Base-by-base conservation (phyloP, 2,888 invertebrate genomes). In the Latheticus oryzae region DNA sequence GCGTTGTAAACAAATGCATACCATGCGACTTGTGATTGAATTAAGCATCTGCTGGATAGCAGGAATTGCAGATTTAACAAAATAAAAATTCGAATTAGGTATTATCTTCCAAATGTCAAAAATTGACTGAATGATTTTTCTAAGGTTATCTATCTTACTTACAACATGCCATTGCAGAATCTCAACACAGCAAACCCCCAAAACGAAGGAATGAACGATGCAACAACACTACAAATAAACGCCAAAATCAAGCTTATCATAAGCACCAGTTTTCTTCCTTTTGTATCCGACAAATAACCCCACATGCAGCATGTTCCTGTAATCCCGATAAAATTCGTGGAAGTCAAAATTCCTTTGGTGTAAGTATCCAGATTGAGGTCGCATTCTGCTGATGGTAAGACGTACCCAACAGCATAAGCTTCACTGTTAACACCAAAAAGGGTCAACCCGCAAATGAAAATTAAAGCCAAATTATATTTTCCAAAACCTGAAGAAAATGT, bases 231-330 rank as follows among this genome's bases (percentile, higher is more conserved):
- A 26, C 59, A 51, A 2, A 60, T 5, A 28, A 63, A 64, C 2
- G 60, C 58, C 5, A 61, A 4, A 7, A 65, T 30, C 15, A 66
- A 48, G 21, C 62, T 60, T 9, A 59, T 21, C 5, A 64, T 56
- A 4, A 65, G 37, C 5, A 65, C 30, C 8, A 53, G 55, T 51
- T 60, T 63, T 26, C 68, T 45, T 9, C 66, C 68, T 43, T 54
- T 62, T 9, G 61, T 62, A 55, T 68, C 68, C 4, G 66, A 61
- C 5, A 66, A 9, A 23, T 61, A 68, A n/a, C 68, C 68, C 66
- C 66, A 68, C 5, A 66, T 17, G 35, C 57, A 52, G 9, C 62
- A 64, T 21, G 60, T 63, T 8, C 42, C 50, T 26, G 58, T 61
- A 4, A 62, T 53, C 8, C 68, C 67, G 9, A 62, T 37, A 40